phyloP scores from a whole-genome alignment of 2,113 vertebrate genomes.

The Thamnaconus septentrionalis region DNA sequence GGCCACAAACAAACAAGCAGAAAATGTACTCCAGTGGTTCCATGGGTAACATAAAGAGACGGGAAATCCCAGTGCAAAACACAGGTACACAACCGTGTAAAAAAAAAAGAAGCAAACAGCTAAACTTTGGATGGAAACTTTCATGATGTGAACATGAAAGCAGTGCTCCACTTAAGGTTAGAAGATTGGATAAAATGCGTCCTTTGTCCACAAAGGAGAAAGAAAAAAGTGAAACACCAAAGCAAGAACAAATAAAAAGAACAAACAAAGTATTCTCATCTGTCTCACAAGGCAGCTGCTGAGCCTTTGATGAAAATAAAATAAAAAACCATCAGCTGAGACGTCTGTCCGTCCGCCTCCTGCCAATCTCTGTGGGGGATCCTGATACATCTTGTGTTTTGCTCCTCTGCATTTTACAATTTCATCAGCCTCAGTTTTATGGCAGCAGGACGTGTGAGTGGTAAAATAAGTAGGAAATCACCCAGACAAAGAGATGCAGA shows the following conservation, averaged over 20 bases:
- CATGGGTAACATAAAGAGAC: constrained; percentile 11
- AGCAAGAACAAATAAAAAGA: constrained; percentile 21
- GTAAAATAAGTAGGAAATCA: constrained; percentile 24
- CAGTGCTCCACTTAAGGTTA: constrained; percentile 26
- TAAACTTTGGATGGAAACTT: constrained; percentile 15
- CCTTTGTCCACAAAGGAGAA: constrained; percentile 17
- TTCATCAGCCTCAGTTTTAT: constrained; percentile 45
- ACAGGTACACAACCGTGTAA: neutral
- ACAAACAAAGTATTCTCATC: constrained; percentile 36
- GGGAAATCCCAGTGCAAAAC: constrained; percentile 26
- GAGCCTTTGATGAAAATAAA: constrained; percentile 47
- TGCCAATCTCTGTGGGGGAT: constrained; percentile 48
- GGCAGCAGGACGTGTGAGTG: constrained; percentile 39
- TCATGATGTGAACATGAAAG: constrained; percentile 22
- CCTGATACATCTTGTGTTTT: constrained; percentile 32
- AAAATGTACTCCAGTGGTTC: constrained; percentile 8
- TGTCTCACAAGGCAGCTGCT: constrained; percentile 43
- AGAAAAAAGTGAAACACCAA: constrained; percentile 7
- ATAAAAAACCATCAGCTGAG: constrained; percentile 44
- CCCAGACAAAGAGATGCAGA: constrained; percentile 20
- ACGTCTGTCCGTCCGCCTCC: constrained; percentile 55
- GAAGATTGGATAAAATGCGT: constrained; percentile 28
- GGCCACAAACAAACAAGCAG: no score
- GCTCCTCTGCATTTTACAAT: constrained; percentile 40
- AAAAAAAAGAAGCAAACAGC: constrained; percentile 26